Evolutionary conservation across 2,888 invertebrate genomes (phyloP).

Genomic region (Ellobium chinense): DNA sequence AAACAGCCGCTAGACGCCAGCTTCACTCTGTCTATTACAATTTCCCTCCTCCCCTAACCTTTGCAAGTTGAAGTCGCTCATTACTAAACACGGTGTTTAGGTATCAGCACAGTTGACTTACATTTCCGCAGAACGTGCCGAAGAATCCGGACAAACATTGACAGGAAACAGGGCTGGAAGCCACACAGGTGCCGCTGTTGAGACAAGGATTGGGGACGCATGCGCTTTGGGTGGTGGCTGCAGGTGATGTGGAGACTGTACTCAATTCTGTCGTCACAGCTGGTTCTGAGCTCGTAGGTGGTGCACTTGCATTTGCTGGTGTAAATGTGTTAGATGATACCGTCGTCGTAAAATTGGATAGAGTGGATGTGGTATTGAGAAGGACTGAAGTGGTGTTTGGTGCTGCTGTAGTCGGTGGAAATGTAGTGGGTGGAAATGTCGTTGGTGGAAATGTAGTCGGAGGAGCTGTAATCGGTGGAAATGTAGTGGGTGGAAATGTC

Average conservation of each 20-base stretch:
- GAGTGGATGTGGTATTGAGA: no score
- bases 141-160: not conserved
- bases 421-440: not conserved
- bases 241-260: not conserved
- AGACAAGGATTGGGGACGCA: not conserved
- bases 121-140: not conserved
- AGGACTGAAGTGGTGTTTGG: no score
- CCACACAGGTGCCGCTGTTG: not conserved
- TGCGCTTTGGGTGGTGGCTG: not conserved
- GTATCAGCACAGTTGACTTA: no score
- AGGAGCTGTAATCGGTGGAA: not conserved
- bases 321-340: not conserved
- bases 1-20: no score
- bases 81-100: no score
- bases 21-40: no score
- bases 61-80: no score
- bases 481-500: not conserved
- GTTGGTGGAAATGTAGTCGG: conserved; percentile 2
- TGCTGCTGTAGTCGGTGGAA: not conserved
- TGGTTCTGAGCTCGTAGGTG: not conserved
- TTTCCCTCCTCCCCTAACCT: no score
- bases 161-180: not conserved
- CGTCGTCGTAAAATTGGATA: not conserved
- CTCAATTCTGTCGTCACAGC: not conserved
- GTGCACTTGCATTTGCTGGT: not conserved